phyloP scores from a whole-genome alignment of 2,113 vertebrate genomes.

The Theristicus caerulescens region DNA sequence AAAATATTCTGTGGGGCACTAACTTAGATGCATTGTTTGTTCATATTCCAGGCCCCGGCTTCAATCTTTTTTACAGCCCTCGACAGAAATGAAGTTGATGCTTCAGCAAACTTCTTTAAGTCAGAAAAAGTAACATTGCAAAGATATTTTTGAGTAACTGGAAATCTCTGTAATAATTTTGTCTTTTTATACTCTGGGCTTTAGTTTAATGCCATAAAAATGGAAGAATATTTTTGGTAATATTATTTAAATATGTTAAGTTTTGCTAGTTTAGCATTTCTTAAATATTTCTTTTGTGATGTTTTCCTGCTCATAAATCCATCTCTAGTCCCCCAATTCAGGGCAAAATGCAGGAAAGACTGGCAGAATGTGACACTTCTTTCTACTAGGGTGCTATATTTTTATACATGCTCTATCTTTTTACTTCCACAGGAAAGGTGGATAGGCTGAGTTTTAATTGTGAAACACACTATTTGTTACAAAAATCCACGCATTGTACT shows the following conservation, averaged over 20 bases:
- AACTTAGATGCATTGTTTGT: slow-evolving; percentile 76
- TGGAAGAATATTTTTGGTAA: slow-evolving; percentile 45
- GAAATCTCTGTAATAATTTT: slow-evolving; percentile 35
- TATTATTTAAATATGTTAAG: slow-evolving; percentile 56
- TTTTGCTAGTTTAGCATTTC: slow-evolving; percentile 44
- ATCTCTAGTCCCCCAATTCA: not conserved
- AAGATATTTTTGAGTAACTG: slow-evolving; percentile 50
- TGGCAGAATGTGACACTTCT: not conserved
- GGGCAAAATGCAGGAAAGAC: not conserved
- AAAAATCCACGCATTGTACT: not conserved
- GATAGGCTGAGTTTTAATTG: not conserved
- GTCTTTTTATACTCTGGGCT: slow-evolving; percentile 32
- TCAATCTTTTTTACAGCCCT: slow-evolving; percentile 65
- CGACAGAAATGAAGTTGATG: slow-evolving; percentile 65
- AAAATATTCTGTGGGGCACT: slow-evolving; percentile 82
- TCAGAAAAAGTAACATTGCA: slow-evolving; percentile 46
- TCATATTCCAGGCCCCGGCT: slow-evolving; percentile 66
- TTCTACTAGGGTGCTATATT: not conserved
- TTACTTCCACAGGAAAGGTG: not conserved
- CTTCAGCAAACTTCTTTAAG: slow-evolving; percentile 64
- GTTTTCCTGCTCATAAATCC: not conserved
- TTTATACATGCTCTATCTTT: not conserved
- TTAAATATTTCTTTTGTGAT: slow-evolving; percentile 6
- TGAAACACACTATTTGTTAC: not conserved
- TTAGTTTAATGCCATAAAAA: slow-evolving; percentile 40